Evolutionary conservation across 2,888 invertebrate species (phyloP), one percentile per base, ranked within the genome.

Genomic region (Acheta domesticus): DNA sequence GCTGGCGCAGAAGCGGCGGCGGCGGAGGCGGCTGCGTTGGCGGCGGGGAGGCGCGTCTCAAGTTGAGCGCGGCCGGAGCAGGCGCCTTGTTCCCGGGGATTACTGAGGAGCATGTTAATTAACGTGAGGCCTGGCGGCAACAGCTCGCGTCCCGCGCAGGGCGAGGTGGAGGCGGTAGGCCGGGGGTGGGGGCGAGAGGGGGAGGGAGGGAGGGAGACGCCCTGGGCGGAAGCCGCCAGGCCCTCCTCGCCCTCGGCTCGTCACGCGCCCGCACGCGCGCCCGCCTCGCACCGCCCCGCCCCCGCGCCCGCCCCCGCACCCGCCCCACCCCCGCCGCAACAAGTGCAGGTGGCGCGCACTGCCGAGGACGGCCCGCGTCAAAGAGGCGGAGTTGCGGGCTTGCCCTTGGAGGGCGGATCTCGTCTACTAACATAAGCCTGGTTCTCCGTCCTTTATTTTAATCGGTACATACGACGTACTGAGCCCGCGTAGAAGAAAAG

Each of bases 81-180:
- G 62, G 62, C 62, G 62, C 62, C 62, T 14, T 62, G 62, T 62
- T 62, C 78, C 19, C 36, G 78, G 77, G 78, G 76, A 78, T 80
- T 77, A 78, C 77, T 77, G 50, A 79, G 73, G 76, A 79, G 78
- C 76, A 74, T 76, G 79, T 77, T 76, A 79, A 78, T 77, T 74
- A 79, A 77, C 74, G 79, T 74, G 77, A 36, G 75, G 79, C 79
- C 16, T 62, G 49, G 36, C 23, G 76, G 62, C 8, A n/a, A 11
- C 16, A 20, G 49, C 62, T 62, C 62, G 62, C 62, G 62, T 62
- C 62, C 62, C 62, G 62, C n/a, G 62, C 62, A 62, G n/a, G 62
- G 62, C 16, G 16, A 62, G 62, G 14, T 19, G 62, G 14, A 14
- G 62, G 62, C 16, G 62, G 2, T 14, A 5, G n/a, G 62, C 3